Evolutionary conservation across 2,888 invertebrate genomes (phyloP), one percentile per base, ranked within the genome.

Genomic region (Zygothrica quintamaculata): DNA sequence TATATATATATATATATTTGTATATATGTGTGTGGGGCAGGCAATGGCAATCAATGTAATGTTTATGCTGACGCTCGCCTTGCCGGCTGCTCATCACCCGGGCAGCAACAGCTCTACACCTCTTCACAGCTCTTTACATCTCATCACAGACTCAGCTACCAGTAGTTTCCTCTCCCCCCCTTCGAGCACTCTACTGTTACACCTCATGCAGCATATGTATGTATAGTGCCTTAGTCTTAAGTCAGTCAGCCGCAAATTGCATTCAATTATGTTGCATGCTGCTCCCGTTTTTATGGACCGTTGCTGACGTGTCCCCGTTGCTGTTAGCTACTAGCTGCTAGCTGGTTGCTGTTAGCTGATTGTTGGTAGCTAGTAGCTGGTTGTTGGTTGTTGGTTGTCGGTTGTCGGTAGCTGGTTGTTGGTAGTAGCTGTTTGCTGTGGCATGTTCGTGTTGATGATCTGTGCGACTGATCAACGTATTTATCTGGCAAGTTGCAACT

Each of bases 261-360:
- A 81, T 82, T 82, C 81, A 82, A 82, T 82, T 84, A 82, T 74
- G 84, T 77, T 82, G 78, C 84, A 84, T 75, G 85, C 62, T 79
- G 82, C 85, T 82, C 82, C 82, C 79, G 82, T 84, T 82, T 82
- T 82, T 72, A 77, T 72, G 73, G 73, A 68, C 70, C 71, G 71
- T 74, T 71, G 84, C 76, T 78, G 81, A 80, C 84, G 75, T 80
- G 77, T 79, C 77, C 76, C 77, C 46, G 31, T 13, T 18, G 34
- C 25, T 42, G 11, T 39, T 9, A 15, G 50, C 26, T 51, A 51
- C 34, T 47, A 5, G 15, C 18, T 22, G 2, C 36, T 31, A 31
- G 34, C 13, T 47, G 18, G 52, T 55, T 8, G 12, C 11, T 18
- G 11, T 34, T 26, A 39, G 34, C 22, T 57, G 71, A n/a, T n/a